These are phyloP conservation scores for Rhodinocichla rosea DNA, from an alignment of 2,113 vertebrate species.

Conservation along the genomic window DNA sequence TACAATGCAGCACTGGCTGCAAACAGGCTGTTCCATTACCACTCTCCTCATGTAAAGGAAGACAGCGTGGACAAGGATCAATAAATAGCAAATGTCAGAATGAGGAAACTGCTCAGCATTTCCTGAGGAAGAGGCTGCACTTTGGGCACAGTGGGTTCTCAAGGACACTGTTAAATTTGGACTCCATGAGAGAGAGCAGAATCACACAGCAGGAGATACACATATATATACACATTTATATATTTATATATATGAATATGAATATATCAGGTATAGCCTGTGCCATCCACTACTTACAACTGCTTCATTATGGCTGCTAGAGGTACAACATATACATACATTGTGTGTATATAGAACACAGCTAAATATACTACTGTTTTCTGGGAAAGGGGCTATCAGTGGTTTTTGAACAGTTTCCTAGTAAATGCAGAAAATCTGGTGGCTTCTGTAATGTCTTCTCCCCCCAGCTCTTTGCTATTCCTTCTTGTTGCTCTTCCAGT, in stretches of 20 bases:
- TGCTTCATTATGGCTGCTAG: not conserved
- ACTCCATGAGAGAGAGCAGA: not conserved
- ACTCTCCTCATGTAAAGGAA: not conserved
- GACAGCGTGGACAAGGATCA: not conserved
- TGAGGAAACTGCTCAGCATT: not conserved
- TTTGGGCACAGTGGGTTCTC: not conserved
- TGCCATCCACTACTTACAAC: not conserved
- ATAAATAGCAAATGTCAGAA: not conserved
- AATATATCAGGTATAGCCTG: not conserved
- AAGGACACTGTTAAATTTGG: not conserved
- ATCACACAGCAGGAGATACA: not conserved
- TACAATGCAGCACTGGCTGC: not conserved
- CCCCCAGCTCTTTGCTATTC: not conserved
- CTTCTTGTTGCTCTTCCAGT: not conserved
- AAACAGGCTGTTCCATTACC: not conserved
- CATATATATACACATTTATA: accelerated
- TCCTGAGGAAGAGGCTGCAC: not conserved
- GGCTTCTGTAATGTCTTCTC: not conserved
- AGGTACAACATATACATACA: not conserved
- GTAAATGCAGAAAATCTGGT: not conserved
- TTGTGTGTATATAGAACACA: not conserved
- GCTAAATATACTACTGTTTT: not conserved
- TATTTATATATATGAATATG: too few species aligned
- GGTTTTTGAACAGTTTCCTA: not conserved
- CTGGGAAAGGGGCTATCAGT: not conserved